phyloP scores from a whole-genome alignment of 2,888 invertebrate species.

The Hymenopus coronatus region DNA sequence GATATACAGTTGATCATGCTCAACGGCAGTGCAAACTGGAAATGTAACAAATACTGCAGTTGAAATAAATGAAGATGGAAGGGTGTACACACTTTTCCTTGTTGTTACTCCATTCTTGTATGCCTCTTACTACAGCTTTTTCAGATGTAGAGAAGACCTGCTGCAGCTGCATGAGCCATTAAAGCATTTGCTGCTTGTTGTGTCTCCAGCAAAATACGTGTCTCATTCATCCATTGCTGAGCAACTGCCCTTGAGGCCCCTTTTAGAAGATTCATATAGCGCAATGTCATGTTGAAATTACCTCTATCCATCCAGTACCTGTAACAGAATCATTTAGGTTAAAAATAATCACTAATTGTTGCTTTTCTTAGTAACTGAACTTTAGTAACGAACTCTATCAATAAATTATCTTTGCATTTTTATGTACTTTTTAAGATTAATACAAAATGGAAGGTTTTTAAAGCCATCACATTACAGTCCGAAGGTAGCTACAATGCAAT shows the following conservation, averaged over 20 bases:
- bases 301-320: conserved; percentile 86
- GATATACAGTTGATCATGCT: background rate
- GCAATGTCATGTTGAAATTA: conserved; percentile 80
- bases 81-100: background rate
- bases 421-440: too few relatives aligned
- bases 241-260: conserved; percentile 88
- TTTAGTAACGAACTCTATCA: too few relatives aligned
- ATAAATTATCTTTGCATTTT: too few relatives aligned
- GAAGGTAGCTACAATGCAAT: too few relatives aligned
- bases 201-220: conserved; percentile 79
- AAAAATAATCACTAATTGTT: too few relatives aligned
- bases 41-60: background rate
- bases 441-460: too few relatives aligned
- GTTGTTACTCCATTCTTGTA: background rate
- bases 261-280: conserved; percentile 80
- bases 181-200: conserved; percentile 87
- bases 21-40: background rate
- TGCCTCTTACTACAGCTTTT: background rate
- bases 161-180: conserved; percentile 83
- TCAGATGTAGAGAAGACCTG: conserved; percentile 56
- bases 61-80: background rate
- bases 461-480: too few relatives aligned
- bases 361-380: too few relatives aligned
- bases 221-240: conserved; percentile 81
- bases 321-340: conserved; percentile 20